phyloP scores from a whole-genome alignment of 2,113 vertebrate species.

The Gorsachius goisagi region DNA sequence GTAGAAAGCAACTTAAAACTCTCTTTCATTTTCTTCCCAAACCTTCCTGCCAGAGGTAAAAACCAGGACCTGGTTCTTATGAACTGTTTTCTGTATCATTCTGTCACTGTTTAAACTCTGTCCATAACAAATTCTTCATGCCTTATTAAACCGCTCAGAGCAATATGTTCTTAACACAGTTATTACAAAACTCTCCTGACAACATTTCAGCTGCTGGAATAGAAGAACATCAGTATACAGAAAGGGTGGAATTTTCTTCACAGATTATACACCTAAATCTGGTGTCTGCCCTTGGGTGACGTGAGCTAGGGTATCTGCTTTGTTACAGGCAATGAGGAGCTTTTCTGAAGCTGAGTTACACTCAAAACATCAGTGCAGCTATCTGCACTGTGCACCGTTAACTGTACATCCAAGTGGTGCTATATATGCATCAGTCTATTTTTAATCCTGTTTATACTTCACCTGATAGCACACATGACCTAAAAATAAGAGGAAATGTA shows the following conservation, averaged over 20 bases:
- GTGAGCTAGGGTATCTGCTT: neutral
- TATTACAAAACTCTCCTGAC: neutral
- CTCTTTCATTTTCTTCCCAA: neutral
- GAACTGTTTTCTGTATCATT: neutral
- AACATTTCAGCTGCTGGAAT: neutral
- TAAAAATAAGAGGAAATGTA: neutral
- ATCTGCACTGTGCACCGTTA: neutral
- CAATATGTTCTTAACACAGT: neutral
- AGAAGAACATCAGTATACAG: neutral
- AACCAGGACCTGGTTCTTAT: neutral
- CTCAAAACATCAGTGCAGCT: neutral
- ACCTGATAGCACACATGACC: neutral
- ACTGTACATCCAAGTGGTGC: neutral
- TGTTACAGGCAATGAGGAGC: neutral
- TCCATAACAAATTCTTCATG: neutral
- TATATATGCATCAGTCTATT: neutral
- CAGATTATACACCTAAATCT: neutral
- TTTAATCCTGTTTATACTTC: conserved; percentile 1
- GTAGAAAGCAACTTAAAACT: neutral
- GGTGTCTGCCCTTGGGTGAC: neutral
- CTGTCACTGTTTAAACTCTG: neutral
- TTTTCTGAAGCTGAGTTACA: neutral
- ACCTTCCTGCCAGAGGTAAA: neutral
- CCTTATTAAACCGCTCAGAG: neutral
- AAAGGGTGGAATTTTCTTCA: neutral